Base-by-base conservation (phyloP, 2,113 vertebrate species). In the Platysternon megacephalum region DNA sequence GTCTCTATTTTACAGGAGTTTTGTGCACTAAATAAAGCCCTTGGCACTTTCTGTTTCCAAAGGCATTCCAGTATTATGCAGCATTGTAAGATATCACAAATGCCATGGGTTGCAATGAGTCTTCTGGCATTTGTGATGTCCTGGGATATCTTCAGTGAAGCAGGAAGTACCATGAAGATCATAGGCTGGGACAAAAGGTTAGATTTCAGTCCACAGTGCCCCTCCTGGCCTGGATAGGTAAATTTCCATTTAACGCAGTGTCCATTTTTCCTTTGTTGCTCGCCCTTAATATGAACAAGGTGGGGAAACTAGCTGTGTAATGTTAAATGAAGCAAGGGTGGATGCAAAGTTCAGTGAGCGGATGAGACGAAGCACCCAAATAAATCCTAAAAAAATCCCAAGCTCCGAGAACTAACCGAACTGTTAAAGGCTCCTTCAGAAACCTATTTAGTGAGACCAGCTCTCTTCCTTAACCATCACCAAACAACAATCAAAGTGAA, bases 351-450 rank as follows among this genome's bases (percentile, higher is more conserved):
- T 89, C 32, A 13, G 51, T 17, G 39, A n/a, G 5, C 4, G 72
- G 35, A 48, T 89, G 65, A 72, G 85, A 93, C 88, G 86, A 5
- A 39, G 32, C 24, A 90, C 22, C 32, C 46, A 84, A 91, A 86
- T 13, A 14, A 35, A 65, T 65, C 32, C 61, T 65, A 35, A 65
- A 65, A 65, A 35, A 4, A 35, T 35, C 16, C 61, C 32, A 65
- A 65, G 32, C 61, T 61, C 13, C 58, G 6, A 35, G 29, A 32
- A 32, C 58, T 61, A 61, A 61, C 29, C 7, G 44, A 91, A 58
- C n/a, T 65, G 72, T 82, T 52, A 79, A 95, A 92, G 89, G 82
- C 44, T 72, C 65, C 76, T 61, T 86, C 79, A 86, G 89, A 84
- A 86, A 80, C 26, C 4, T 39, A 88, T 79, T 3, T 21, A 5